These are phyloP conservation scores for Craterocephalus amniculus DNA, from an alignment of 2,797 vertebrate genomes.

Conservation along the genomic window DNA sequence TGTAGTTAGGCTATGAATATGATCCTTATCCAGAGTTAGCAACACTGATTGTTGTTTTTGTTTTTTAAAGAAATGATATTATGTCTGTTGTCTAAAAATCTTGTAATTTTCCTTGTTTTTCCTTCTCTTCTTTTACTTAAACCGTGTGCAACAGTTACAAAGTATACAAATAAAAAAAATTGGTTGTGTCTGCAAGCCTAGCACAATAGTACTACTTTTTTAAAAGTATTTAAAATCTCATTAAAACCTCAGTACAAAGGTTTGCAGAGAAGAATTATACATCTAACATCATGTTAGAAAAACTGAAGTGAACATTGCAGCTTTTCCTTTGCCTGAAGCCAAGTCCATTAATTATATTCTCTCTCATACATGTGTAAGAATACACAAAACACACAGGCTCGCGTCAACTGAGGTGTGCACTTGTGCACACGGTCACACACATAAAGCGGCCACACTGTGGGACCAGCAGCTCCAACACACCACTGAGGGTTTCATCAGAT, in stretches of 20 bases:
- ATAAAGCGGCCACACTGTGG: slow-evolving; percentile 30
- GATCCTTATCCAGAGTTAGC: neutral
- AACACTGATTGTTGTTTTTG: neutral
- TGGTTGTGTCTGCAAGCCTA: neutral
- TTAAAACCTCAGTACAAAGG: slow-evolving; percentile 24
- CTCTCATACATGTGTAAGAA: slow-evolving; percentile 9
- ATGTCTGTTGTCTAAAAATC: too few species aligned
- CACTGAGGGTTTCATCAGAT: slow-evolving; percentile 62
- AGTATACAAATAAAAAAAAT: neutral
- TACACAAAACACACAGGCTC: slow-evolving; percentile 32
- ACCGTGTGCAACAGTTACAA: neutral
- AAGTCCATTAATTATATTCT: slow-evolving; percentile 21
- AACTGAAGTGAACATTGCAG: slow-evolving; percentile 8
- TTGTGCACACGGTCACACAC: slow-evolving; percentile 29
- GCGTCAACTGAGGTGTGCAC: slow-evolving; percentile 13
- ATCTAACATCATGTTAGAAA: slow-evolving; percentile 8
- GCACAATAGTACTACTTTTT: neutral
- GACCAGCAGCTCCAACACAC: slow-evolving; percentile 39
- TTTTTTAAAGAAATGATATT: too few species aligned
- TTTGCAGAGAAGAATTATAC: neutral
- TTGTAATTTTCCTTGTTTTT: too few species aligned
- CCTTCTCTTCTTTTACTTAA: neutral
- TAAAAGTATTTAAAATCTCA: slow-evolving; percentile 4
- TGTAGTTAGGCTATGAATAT: neutral
- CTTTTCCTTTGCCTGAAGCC: slow-evolving; percentile 15